Percentiles rank a stretch among this genome's conserved stretches.
These are phyloP conservation scores for Bombus vancouverensis DNA, from an alignment of 1,140 invertebrate genomes.

Conservation along the genomic window DNA sequence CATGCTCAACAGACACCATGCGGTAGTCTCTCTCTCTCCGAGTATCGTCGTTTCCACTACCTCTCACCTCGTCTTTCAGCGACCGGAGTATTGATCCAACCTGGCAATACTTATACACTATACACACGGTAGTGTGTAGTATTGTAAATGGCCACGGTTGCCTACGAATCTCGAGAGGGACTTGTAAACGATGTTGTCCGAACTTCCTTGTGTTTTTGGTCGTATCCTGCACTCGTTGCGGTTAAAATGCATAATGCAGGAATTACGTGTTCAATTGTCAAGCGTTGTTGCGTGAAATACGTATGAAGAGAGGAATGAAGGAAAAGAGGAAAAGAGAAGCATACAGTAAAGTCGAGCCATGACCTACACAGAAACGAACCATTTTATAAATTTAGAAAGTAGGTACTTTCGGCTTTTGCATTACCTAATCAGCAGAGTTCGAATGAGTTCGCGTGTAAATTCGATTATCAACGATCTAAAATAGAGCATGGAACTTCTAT, in stretches of 20 bases:
- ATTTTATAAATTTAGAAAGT: background rate
- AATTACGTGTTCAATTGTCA: background rate
- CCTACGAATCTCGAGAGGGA: constrained; percentile 5
- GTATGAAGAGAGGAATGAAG: no score
- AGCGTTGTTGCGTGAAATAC: background rate
- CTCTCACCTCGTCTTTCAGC: constrained; percentile 30
- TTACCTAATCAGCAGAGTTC: background rate
- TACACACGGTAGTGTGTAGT: constrained; percentile 17
- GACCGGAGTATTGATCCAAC: constrained; percentile 41
- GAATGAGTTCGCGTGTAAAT: background rate
- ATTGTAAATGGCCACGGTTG: constrained; percentile 20
- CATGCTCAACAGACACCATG: constrained; percentile 51
- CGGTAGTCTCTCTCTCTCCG: constrained; percentile 19
- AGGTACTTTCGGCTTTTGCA: no score
- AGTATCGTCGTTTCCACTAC: background rate
- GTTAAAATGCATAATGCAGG: background rate
- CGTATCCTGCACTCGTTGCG: background rate
- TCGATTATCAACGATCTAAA: background rate
- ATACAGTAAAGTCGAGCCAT: background rate
- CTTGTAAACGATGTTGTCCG: background rate
- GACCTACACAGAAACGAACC: background rate
- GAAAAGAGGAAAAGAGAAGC: background rate
- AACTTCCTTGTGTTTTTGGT: background rate
- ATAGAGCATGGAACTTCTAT: background rate
- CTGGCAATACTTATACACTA: constrained; percentile 32